Percentiles rank a stretch among this genome's conserved stretches.
Evolutionary conservation across 1,140 invertebrate genomes (phyloP).

Genomic region (Doryteuthis pealeii): DNA sequence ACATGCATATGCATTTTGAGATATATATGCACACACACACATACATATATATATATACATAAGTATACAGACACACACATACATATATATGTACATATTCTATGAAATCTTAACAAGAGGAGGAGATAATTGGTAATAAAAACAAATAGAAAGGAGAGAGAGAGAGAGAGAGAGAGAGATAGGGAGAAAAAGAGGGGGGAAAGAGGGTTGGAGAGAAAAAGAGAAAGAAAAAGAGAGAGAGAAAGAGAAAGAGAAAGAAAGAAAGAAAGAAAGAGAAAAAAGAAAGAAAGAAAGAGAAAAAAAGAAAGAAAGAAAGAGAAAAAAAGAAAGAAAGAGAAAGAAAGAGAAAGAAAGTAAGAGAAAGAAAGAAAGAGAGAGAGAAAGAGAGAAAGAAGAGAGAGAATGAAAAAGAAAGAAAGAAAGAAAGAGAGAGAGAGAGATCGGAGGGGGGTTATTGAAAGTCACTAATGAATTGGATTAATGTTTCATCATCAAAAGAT

Average conservation of each 20-base stretch:
- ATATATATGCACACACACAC: conserved; percentile 1
- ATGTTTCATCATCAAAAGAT: too few species aligned
- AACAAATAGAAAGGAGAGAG: neutral
- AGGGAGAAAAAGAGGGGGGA: neutral
- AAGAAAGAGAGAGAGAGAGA: conserved; percentile 8
- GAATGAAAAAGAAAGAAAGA: neutral
- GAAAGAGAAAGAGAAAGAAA: neutral
- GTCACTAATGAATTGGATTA: too few species aligned
- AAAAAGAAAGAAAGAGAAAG: neutral
- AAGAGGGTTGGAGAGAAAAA: neutral
- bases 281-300: neutral
- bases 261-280: neutral
- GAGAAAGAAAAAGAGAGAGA: conserved; percentile 13
- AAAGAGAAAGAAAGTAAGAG: neutral
- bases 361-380: neutral
- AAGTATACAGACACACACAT: neutral
- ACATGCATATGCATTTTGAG: neutral
- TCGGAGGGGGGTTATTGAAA: conserved; percentile 7
- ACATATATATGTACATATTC: neutral
- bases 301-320: neutral
- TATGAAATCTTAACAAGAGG: neutral
- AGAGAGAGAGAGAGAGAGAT: conserved; percentile 9
- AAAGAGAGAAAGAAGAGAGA: neutral
- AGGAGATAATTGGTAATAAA: too few species aligned
- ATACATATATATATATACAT: neutral